phyloP scores from a whole-genome alignment of 2,888 invertebrate species.

The Hecatera dysodea region DNA sequence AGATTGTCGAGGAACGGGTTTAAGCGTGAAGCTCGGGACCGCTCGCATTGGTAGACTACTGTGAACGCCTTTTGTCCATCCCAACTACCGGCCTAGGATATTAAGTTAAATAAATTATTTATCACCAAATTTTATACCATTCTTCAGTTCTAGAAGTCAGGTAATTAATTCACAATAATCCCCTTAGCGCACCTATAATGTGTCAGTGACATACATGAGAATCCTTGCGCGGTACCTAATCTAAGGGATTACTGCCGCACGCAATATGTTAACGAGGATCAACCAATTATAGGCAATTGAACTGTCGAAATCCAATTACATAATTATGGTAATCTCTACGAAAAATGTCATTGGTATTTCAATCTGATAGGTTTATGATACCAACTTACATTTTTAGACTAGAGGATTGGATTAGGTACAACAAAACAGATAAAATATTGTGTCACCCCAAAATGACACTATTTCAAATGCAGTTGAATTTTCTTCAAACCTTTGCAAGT shows the following conservation, averaged over 20 bases:
- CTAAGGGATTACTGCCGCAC: constrained; percentile 45
- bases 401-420: too few species aligned
- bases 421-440: too few species aligned
- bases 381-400: neutral
- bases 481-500: too few species aligned
- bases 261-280: constrained; percentile 50
- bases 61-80: too few species aligned
- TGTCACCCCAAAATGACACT: too few species aligned
- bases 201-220: constrained; percentile 28
- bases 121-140: too few species aligned
- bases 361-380: neutral
- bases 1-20: too few species aligned
- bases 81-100: too few species aligned
- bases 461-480: too few species aligned
- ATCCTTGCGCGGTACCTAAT: constrained; percentile 48
- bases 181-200: neutral
- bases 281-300: constrained; percentile 58
- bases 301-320: constrained; percentile 56
- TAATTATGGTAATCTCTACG: constrained; percentile 34
- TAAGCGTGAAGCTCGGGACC: too few species aligned
- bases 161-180: neutral
- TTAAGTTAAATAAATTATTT: too few species aligned
- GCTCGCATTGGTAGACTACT: too few species aligned
- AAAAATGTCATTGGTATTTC: constrained; percentile 25
- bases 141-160: neutral